Evolutionary conservation across 2,113 vertebrate genomes (phyloP).

Genomic region (Anolis sagrei): DNA sequence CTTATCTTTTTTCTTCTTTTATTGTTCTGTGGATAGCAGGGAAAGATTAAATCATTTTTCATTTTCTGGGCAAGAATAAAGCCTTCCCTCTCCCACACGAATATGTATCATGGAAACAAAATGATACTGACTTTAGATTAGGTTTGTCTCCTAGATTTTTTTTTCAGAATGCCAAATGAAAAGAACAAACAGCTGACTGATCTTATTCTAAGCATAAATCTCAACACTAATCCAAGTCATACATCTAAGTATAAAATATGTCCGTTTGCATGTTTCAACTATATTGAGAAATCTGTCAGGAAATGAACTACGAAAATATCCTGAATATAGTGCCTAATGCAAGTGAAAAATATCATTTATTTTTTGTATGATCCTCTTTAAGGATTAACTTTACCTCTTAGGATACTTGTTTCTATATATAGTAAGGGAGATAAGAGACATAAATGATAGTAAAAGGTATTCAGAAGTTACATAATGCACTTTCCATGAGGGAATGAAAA

Average conservation of each 20-base stretch:
- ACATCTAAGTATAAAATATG: constrained; percentile 53
- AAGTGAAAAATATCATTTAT: constrained; percentile 43
- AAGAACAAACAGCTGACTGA: constrained; percentile 57
- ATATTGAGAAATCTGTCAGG: constrained; percentile 58
- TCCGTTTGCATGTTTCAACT: constrained; percentile 41
- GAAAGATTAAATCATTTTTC: neutral
- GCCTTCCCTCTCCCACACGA: constrained; percentile 20
- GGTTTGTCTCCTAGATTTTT: constrained; percentile 24
- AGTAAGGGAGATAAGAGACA: constrained; percentile 25
- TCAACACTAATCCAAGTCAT: neutral
- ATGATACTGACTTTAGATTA: neutral
- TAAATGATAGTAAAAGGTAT: constrained; percentile 40
- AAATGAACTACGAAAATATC: constrained; percentile 53
- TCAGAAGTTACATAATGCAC: constrained; percentile 18
- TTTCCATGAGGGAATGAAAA: constrained; percentile 28
- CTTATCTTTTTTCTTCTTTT: neutral
- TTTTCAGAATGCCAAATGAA: constrained; percentile 20
- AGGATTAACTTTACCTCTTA: constrained; percentile 32
- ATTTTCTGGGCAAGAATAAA: neutral
- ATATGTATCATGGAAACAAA: neutral
- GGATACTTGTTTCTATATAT: constrained; percentile 22
- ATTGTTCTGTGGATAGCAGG: neutral
- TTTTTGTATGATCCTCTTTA: constrained; percentile 50
- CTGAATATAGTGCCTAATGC: constrained; percentile 32
- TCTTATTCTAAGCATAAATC: constrained; percentile 35